Base-by-base conservation (phyloP, 2,797 vertebrate genomes). In the Liparis tanakae region DNA sequence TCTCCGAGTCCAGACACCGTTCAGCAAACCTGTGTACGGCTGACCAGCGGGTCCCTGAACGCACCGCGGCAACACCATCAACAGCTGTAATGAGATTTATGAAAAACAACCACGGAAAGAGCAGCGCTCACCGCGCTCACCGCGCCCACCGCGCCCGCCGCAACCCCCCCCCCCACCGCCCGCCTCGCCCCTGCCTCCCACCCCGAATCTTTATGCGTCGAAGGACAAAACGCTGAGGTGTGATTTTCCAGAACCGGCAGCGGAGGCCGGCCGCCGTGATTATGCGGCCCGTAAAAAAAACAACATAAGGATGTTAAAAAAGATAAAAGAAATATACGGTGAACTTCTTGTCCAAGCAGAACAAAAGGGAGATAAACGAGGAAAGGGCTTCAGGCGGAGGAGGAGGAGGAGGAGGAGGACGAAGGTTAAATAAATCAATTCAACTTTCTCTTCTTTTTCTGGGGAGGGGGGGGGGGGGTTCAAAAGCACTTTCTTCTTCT, bases 351-450 rank as follows among this genome's bases (percentile, higher is more conserved):
- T 54, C 55, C 55, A 57, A 69, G 69, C 7, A 41, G 55, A 69
- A 75, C 44, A 70, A 80, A 30, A 85, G 10, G 36, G 55, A 71
- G 76, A 81, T 73, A 73, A 81, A 74, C 3, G 34, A 9, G 54
- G 46, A 8, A 77, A 81, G 72, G 69, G 25, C 25, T 72, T 54
- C 58, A 36, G 1, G 1, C 25, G 74, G 66, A 48, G 68, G 82
- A 81, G 80, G 69, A 80, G 68, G 70, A 74, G 37, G 79, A 67
- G 61, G 67, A 79, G 78, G 74, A 30, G 25, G 25, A 30, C 33
- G 17, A 25, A 72, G 83, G 78, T 81, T 80, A 80, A 82, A 88
- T 67, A 57, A 75, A 76, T 76, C 63, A 81, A 54, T 81, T 76
- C 36, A 69, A 67, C 44, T 8, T 30, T 30, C 25, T 39, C 39